These are phyloP conservation scores for Manis pentadactyla DNA, from an alignment of 2,797 vertebrate genomes.

Conservation along the genomic window DNA sequence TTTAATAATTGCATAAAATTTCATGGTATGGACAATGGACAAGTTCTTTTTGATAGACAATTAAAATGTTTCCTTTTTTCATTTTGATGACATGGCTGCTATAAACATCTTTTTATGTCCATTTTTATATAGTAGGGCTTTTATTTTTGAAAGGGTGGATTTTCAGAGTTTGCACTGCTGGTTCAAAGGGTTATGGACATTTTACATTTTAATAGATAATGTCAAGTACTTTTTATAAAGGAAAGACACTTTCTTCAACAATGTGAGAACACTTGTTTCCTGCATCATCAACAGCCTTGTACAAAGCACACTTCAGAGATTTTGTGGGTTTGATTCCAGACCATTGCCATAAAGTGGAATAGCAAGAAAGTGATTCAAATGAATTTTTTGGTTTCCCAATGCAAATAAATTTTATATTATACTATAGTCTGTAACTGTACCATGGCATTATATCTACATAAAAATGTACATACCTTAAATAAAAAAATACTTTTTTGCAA, in stretches of 20 bases:
- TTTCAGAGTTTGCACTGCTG: neutral
- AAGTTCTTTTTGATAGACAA: neutral
- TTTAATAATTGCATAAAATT: neutral
- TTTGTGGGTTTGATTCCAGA: too few relatives aligned
- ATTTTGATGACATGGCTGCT: neutral
- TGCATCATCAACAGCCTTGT: neutral
- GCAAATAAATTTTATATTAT: too few relatives aligned
- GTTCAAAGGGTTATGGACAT: neutral
- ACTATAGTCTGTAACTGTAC: too few relatives aligned
- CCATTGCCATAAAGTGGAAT: too few relatives aligned
- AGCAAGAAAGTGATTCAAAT: too few relatives aligned
- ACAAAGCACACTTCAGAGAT: too few relatives aligned
- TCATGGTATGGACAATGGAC: neutral
- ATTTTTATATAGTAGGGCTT: neutral
- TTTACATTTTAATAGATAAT: neutral
- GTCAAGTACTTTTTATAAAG: neutral
- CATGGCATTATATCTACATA: too few relatives aligned
- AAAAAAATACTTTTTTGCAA: too few relatives aligned
- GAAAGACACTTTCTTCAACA: neutral
- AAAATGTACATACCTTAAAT: too few relatives aligned
- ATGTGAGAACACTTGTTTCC: neutral
- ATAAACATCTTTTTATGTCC: neutral
- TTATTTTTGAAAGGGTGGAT: neutral
- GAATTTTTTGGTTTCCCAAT: too few relatives aligned
- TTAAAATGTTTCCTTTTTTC: neutral